These are phyloP conservation scores for Daubentonia madagascariensis DNA, from an alignment of 2,113 vertebrate genomes.

Conservation along the genomic window DNA sequence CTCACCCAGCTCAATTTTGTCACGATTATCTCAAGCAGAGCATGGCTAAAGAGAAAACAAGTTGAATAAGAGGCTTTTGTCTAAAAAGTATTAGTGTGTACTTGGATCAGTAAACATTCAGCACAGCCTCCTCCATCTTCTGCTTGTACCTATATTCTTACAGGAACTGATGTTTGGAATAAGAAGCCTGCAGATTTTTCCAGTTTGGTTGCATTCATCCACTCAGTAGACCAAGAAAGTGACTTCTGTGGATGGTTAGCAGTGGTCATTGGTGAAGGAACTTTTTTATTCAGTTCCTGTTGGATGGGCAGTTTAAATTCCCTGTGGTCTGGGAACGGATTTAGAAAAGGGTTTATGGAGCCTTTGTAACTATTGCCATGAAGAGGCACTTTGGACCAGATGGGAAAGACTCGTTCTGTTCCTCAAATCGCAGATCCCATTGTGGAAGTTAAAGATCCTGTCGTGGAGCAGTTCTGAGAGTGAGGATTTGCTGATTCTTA, in stretches of 20 bases:
- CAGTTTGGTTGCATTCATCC: not conserved
- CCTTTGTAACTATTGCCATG: not conserved
- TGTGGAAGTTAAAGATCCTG: not conserved
- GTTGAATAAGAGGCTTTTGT: not conserved
- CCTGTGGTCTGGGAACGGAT: not conserved
- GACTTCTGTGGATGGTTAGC: not conserved
- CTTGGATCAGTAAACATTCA: not conserved
- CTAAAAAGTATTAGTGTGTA: not conserved
- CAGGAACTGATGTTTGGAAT: not conserved
- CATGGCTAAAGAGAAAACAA: not conserved
- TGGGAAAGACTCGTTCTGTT: not conserved
- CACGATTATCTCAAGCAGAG: not conserved
- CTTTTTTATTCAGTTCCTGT: not conserved
- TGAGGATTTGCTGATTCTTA: not conserved
- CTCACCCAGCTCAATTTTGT: not conserved
- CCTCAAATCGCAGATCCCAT: fast-evolving
- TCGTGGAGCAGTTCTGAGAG: not conserved
- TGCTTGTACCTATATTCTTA: not conserved
- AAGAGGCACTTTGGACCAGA: not conserved
- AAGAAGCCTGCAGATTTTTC: not conserved
- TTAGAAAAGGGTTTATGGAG: not conserved
- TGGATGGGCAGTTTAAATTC: not conserved
- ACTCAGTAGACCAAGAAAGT: not conserved
- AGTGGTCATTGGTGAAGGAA: not conserved
- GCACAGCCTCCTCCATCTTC: not conserved